phyloP scores from a whole-genome alignment of 2,797 vertebrate species.

The Myotis vivesi region DNA sequence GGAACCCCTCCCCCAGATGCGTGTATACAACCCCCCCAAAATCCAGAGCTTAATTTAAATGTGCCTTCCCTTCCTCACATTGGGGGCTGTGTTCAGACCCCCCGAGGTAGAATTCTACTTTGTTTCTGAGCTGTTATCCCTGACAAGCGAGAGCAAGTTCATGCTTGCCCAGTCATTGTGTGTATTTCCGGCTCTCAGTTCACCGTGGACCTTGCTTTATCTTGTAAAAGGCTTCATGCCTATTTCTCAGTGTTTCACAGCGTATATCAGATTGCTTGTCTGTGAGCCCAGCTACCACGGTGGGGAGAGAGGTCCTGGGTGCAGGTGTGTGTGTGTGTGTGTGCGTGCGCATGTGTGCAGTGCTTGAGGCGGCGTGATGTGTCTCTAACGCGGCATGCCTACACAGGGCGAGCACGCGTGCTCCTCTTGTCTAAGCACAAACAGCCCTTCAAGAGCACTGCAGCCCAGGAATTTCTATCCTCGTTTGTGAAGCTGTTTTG shows the following conservation, averaged over 20 bases:
- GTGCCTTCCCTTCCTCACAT: background rate
- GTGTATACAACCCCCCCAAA: rapidly evolving
- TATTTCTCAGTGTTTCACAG: background rate
- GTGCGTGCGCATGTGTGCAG: too few species aligned
- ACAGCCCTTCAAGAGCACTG: background rate
- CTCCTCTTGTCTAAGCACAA: background rate
- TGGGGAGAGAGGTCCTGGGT: background rate
- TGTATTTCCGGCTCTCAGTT: background rate
- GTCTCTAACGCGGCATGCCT: background rate
- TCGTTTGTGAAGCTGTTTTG: too few species aligned
- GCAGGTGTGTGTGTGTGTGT: background rate
- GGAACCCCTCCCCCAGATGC: rapidly evolving
- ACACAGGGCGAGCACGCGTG: rapidly evolving
- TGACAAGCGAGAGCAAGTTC: background rate
- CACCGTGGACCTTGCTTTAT: background rate
- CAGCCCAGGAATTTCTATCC: background rate
- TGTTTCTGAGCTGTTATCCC: background rate
- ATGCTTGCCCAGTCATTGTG: background rate
- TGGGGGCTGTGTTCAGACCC: background rate
- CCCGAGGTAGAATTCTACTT: background rate
- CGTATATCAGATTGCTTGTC: rapidly evolving
- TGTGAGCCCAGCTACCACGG: rapidly evolving
- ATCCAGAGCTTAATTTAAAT: rapidly evolving
- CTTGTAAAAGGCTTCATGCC: background rate
- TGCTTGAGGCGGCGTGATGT: rapidly evolving